These are phyloP conservation scores for Philopotamus ludificatus DNA, from an alignment of 1,140 invertebrate species.

Conservation along the genomic window DNA sequence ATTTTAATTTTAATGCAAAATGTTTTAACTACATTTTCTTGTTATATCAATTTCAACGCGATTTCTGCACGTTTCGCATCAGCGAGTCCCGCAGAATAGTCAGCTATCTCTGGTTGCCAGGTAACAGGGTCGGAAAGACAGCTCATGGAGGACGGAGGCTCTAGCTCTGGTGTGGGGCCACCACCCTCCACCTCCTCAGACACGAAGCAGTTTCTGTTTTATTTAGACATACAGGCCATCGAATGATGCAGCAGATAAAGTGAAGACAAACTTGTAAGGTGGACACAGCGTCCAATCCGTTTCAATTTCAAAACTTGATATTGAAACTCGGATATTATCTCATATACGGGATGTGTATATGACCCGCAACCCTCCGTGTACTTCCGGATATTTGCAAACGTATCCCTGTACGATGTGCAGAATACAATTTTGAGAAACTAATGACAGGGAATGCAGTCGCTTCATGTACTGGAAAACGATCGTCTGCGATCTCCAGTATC, in stretches of 20 bases:
- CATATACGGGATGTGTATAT: no score
- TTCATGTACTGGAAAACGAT: no score
- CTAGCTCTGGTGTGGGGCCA: neutral
- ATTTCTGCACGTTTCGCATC: conserved; percentile 28
- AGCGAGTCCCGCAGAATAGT: neutral
- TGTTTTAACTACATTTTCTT: conserved; percentile 14
- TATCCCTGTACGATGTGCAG: no score
- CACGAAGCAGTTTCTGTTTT: conserved; percentile 12
- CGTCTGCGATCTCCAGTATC: no score
- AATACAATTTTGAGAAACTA: no score
- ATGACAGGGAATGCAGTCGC: no score
- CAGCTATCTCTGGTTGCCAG: conserved; percentile 38
- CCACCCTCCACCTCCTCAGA: conserved; percentile 5
- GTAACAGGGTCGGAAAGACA: conserved; percentile 30
- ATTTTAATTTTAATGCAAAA: no score
- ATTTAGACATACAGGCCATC: conserved; percentile 13
- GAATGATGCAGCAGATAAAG: conserved; percentile 13
- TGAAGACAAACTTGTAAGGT: neutral
- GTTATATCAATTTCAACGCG: conserved; percentile 19
- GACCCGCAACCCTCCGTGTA: no score
- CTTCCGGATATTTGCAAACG: no score
- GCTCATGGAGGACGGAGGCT: conserved; percentile 7
- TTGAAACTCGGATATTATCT: no score
- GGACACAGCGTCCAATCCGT: neutral
- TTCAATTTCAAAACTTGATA: neutral